Evolutionary conservation across 2,888 invertebrate genomes (phyloP), one percentile per base, ranked within the genome.

Genomic region (Asteroscopus sphinx): DNA sequence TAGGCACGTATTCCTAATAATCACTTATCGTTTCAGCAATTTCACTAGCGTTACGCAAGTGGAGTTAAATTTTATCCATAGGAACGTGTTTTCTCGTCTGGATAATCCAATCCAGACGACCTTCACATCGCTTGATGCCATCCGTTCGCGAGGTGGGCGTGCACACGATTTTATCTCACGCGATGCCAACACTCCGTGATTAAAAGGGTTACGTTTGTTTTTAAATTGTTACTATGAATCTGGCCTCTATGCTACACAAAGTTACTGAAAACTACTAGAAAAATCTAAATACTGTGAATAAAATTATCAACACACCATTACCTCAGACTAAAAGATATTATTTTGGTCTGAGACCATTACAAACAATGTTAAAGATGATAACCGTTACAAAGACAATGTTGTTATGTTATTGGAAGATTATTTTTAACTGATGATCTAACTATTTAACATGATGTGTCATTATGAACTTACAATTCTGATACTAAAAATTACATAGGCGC

Each of bases 71-170:
- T 13, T 51, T 42, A 12, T 35, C 3, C 3, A 8, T 32, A 46
- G 42, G 35, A 40, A 51, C 49, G 13, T 21, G 16, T 42, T 46
- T 58, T 48, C 15, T 37, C 51, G 44, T 48, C 66, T 69, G 65
- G 57, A 67, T 67, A 70, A 69, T 57, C 9, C 39, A 40, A 65
- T 69, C 66, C 68, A 76, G 55, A 42, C 61, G 73, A 68, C 67
- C 62, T 73, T 72, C 53, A 55, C 47, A 35, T 48, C 57, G 62
- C 46, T 62, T 80, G 81, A 79, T 80, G 77, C 79, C 80, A 82
- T 67, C 39, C 15, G 46, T 44, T 33, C 49, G 56, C 28, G 71
- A 73, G 51, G 57, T 70, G 69, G 64, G 57, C 59, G 67, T 60
- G 15, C 39, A 51, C 49, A 53, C 46, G 41, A 42, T 47, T 57